Conservation (phyloP, 2,113 vertebrate genomes). For the Chaetops frenatus region DNA sequence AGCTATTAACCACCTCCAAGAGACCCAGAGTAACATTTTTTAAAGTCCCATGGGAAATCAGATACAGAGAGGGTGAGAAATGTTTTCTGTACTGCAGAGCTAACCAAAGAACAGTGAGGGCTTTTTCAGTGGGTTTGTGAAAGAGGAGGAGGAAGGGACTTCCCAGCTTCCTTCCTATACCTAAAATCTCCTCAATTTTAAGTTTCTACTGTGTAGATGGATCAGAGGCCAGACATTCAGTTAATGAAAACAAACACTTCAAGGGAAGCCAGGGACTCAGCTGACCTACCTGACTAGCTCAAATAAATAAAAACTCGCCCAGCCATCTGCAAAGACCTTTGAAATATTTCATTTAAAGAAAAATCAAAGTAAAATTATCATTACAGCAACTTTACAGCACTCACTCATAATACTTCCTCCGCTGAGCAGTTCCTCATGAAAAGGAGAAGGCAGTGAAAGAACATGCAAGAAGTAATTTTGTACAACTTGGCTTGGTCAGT, state of each 20-base stretch:
- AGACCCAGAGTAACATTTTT: not conserved
- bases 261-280: not conserved
- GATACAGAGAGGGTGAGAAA: not conserved
- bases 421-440: not conserved
- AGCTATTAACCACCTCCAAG: not conserved
- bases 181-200: not conserved
- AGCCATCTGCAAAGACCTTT: not conserved
- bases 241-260: constrained; percentile 28
- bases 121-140: not conserved
- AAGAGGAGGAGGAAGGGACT: not conserved
- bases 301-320: not conserved
- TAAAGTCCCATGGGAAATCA: not conserved
- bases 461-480: not conserved
- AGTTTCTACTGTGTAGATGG: not conserved
- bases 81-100: not conserved
- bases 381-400: not conserved
- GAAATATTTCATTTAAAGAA: not conserved
- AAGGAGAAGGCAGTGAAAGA: not conserved
- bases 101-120: not conserved
- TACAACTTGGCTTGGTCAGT: not conserved
- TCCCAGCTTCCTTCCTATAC: not conserved
- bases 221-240: not conserved
- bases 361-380: not conserved
- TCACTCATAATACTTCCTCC: not conserved
- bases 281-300: not conserved